Evolutionary conservation across 2,797 vertebrate genomes (phyloP).

Genomic region (Eidolon dupreanum): DNA sequence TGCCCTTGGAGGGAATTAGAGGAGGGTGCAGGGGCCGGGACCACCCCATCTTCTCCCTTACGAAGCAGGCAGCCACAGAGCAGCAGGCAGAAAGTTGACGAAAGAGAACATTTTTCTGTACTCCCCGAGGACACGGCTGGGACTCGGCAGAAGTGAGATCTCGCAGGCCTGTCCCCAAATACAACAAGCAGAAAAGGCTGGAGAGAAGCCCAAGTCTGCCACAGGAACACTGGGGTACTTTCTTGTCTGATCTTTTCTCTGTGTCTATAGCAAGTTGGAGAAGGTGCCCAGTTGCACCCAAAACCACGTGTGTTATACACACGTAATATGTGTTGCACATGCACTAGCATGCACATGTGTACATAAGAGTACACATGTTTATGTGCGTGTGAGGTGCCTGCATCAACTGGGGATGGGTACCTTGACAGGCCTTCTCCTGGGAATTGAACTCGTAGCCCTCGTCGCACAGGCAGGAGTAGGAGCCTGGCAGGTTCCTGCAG

Average conservation of each 20-base stretch:
- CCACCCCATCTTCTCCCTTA: background rate
- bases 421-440: constrained; percentile 90
- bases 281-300: background rate
- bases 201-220: background rate
- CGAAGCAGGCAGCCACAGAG: background rate
- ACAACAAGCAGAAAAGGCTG: background rate
- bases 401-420: constrained; percentile 81
- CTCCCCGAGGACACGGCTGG: background rate
- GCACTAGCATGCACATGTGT: background rate
- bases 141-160: background rate
- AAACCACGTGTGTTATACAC: background rate
- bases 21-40: background rate
- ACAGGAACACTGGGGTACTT: background rate
- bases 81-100: background rate
- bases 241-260: background rate
- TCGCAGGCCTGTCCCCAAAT: background rate
- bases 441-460: constrained; percentile 90
- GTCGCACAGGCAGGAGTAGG: constrained; percentile 93
- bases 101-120: background rate
- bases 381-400: background rate
- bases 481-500: constrained; percentile 91
- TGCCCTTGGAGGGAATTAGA: background rate
- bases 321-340: background rate
- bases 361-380: too few species aligned
- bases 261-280: background rate